Evolutionary conservation across 2,888 invertebrate genomes (phyloP).

Genomic region (Drosophila paranaensis): DNA sequence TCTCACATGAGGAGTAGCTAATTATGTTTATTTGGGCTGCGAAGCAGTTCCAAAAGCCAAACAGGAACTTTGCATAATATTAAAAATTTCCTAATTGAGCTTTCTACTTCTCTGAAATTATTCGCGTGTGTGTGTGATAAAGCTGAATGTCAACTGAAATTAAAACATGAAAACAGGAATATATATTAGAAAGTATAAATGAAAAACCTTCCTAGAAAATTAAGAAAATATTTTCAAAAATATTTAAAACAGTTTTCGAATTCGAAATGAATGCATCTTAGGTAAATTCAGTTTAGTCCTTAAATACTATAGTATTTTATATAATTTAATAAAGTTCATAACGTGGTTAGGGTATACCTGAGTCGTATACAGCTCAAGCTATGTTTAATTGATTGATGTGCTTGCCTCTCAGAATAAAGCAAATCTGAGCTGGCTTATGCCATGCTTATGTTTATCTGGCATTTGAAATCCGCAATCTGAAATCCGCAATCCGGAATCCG

Average conservation of each 20-base stretch:
- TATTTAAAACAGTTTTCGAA: no score
- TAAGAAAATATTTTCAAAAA: no score
- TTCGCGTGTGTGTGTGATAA: not conserved
- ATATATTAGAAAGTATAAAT: not conserved
- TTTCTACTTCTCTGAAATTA: slow-evolving; percentile 6
- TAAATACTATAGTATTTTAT: no score
- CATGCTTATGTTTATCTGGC: slow-evolving; percentile 5
- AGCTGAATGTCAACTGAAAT: no score
- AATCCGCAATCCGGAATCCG: slow-evolving; percentile 51
- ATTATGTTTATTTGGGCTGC: slow-evolving; percentile 22
- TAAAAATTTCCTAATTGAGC: slow-evolving; percentile 15
- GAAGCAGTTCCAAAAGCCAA: not conserved
- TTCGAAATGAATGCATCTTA: no score
- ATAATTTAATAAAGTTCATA: no score
- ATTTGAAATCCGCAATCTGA: slow-evolving; percentile 29
- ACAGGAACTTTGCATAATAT: slow-evolving; percentile 1
- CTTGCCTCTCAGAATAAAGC: slow-evolving; percentile 11
- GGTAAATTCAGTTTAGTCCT: no score
- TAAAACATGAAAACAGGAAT: not conserved
- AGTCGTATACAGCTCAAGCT: not conserved
- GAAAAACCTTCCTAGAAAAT: not conserved
- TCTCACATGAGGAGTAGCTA: slow-evolving; percentile 1
- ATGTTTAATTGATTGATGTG: slow-evolving; percentile 31
- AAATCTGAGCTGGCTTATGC: slow-evolving; percentile 2
- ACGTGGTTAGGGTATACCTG: not conserved